These are phyloP conservation scores for Dendroctonus valens DNA, from an alignment of 1,140 invertebrate genomes.

Conservation along the genomic window DNA sequence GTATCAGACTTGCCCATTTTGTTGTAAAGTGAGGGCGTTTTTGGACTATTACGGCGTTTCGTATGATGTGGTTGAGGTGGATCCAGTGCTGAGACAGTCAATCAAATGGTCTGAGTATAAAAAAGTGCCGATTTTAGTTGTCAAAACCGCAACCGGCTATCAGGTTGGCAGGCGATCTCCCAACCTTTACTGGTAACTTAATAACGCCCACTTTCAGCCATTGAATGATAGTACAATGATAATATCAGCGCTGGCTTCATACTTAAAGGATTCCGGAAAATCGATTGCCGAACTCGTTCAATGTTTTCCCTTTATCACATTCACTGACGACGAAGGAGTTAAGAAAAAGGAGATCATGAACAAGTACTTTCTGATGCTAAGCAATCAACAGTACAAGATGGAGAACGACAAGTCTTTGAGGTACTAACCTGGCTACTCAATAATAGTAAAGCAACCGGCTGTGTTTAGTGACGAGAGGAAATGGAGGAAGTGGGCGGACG, in stretches of 20 bases:
- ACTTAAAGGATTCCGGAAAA: slow-evolving; percentile 64
- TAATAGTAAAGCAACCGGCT: not conserved
- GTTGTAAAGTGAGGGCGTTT: slow-evolving; percentile 94
- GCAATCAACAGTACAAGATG: slow-evolving; percentile 20
- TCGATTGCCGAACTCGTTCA: slow-evolving; percentile 70
- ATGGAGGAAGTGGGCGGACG: slow-evolving; percentile 95
- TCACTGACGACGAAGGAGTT: slow-evolving; percentile 66
- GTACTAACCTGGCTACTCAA: not conserved
- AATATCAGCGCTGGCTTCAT: slow-evolving; percentile 82
- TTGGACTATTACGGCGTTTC: slow-evolving; percentile 92
- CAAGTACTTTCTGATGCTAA: slow-evolving; percentile 91
- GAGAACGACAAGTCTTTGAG: slow-evolving; percentile 48
- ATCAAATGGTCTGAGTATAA: slow-evolving; percentile 93
- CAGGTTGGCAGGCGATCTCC: slow-evolving; percentile 54
- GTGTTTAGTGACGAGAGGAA: slow-evolving; percentile 78
- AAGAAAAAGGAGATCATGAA: slow-evolving; percentile 81
- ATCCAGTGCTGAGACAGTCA: slow-evolving; percentile 86
- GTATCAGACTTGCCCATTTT: slow-evolving; percentile 98
- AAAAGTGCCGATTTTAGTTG: slow-evolving; percentile 94
- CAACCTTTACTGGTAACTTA: not conserved
- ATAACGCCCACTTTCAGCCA: slow-evolving; percentile 60
- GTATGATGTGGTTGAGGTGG: slow-evolving; percentile 96
- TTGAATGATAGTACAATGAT: slow-evolving; percentile 94
- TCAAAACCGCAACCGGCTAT: slow-evolving; percentile 69
- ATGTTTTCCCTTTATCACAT: slow-evolving; percentile 78